Conservation (phyloP, 2,797 vertebrate genomes). For the Heteromormyrus szaboi region DNA sequence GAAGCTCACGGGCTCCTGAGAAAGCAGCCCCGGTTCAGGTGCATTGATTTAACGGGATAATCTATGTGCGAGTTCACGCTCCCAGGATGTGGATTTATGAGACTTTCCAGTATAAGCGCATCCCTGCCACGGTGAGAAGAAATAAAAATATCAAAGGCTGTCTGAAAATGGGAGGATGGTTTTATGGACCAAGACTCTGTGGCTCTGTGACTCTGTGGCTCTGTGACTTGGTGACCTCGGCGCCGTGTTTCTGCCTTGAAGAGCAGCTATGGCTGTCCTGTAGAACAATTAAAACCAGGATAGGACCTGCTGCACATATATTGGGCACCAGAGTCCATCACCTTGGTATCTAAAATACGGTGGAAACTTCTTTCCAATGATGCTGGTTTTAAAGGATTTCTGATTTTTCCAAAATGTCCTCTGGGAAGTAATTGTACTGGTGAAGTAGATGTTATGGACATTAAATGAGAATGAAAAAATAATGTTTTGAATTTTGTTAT, state of each 20-base stretch:
- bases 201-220: no score
- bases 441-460: background rate
- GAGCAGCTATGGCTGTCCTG: background rate
- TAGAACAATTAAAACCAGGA: background rate
- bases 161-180: background rate
- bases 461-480: background rate
- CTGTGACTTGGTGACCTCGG: background rate
- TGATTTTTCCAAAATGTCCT: background rate
- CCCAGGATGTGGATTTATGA: slow-evolving; percentile 27
- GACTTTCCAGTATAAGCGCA: background rate
- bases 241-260: background rate
- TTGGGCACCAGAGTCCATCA: background rate
- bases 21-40: background rate
- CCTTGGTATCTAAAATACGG: background rate
- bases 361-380: background rate
- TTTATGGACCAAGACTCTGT: background rate
- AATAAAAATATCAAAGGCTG: slow-evolving; percentile 20
- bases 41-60: slow-evolving; percentile 24
- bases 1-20: slow-evolving; percentile 2
- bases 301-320: no score
- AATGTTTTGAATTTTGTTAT: background rate
- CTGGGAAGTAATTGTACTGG: background rate
- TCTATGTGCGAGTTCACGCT: slow-evolving; percentile 3
- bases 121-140: slow-evolving; percentile 2
- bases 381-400: background rate